These are phyloP conservation scores for Pseudochaenichthys georgianus DNA, from an alignment of 2,797 vertebrate species.

Conservation along the genomic window DNA sequence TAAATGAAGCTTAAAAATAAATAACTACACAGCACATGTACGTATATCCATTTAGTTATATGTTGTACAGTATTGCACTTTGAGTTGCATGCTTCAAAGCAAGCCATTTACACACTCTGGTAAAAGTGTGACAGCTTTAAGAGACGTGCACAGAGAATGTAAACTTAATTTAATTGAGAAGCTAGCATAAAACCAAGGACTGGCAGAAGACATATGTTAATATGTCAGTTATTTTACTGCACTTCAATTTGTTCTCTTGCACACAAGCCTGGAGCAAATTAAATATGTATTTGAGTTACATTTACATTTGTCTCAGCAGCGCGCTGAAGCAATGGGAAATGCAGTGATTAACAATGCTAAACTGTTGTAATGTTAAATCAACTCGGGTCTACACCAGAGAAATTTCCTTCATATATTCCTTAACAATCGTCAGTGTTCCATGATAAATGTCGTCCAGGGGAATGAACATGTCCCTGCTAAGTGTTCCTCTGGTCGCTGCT, in stretches of 20 bases:
- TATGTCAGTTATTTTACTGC: conserved; percentile 86
- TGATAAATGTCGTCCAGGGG: conserved; percentile 75
- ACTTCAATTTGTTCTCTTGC: conserved; percentile 86
- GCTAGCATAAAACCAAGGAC: conserved; percentile 80
- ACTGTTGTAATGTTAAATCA: conserved; percentile 86
- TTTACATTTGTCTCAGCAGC: conserved; percentile 83
- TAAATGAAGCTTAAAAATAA: neutral
- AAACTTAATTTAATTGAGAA: conserved; percentile 86
- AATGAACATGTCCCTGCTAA: conserved; percentile 35
- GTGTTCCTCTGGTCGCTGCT: conserved; percentile 5
- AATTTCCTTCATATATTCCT: conserved; percentile 83
- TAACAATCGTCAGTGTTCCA: conserved; percentile 83
- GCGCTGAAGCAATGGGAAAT: conserved; percentile 83
- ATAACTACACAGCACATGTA: neutral
- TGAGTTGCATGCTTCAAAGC: conserved; percentile 21
- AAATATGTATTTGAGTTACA: conserved; percentile 83
- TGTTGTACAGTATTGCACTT: neutral
- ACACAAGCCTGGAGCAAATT: conserved; percentile 85
- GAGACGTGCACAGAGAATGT: conserved; percentile 82
- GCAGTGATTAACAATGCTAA: conserved; percentile 86
- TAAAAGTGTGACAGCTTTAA: conserved; percentile 59
- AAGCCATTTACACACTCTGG: conserved; percentile 29
- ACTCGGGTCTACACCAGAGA: conserved; percentile 79
- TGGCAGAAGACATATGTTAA: conserved; percentile 90
- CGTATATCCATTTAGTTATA: neutral